Percentiles rank a stretch among this genome's conserved stretches.
phyloP scores from a whole-genome alignment of 2,888 invertebrate species.

The Nomada hirtipes region DNA sequence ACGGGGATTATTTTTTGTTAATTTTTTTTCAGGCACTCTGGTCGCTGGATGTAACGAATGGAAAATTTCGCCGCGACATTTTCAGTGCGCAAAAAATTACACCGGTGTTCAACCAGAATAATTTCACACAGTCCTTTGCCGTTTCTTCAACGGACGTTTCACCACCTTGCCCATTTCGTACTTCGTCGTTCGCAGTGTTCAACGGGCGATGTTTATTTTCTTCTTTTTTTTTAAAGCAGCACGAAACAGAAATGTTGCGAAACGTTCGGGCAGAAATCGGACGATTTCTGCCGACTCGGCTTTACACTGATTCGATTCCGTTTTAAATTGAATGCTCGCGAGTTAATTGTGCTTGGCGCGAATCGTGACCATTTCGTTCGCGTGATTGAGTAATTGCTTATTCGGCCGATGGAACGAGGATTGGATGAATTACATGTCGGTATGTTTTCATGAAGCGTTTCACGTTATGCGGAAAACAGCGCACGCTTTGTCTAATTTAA shows the following conservation, averaged over 20 bases:
- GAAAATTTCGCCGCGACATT: conserved; percentile 8
- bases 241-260: background rate
- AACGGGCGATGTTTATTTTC: background rate
- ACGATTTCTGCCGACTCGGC: background rate
- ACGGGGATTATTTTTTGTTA: conserved; percentile 7
- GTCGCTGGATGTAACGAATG: background rate
- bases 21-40: background rate
- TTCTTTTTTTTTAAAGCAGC: background rate
- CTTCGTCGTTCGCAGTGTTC: conserved; percentile 1
- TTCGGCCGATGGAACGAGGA: conserved; percentile 28
- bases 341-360: conserved; percentile 42
- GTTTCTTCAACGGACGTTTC: background rate
- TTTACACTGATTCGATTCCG: background rate
- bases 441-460: conserved; percentile 32
- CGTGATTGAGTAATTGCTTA: conserved; percentile 55
- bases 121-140: conserved; percentile 26
- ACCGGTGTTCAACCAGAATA: conserved; percentile 25
- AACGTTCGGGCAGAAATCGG: background rate
- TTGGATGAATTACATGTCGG: conserved; percentile 36
- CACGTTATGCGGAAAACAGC: conserved; percentile 18
- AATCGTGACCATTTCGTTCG: conserved; percentile 34
- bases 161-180: background rate
- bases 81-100: conserved; percentile 6
- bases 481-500: conserved; percentile 27
- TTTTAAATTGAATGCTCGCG: conserved; percentile 24